Conservation (phyloP, 1,140 invertebrate species). For the Ganaspis sp. region DNA sequence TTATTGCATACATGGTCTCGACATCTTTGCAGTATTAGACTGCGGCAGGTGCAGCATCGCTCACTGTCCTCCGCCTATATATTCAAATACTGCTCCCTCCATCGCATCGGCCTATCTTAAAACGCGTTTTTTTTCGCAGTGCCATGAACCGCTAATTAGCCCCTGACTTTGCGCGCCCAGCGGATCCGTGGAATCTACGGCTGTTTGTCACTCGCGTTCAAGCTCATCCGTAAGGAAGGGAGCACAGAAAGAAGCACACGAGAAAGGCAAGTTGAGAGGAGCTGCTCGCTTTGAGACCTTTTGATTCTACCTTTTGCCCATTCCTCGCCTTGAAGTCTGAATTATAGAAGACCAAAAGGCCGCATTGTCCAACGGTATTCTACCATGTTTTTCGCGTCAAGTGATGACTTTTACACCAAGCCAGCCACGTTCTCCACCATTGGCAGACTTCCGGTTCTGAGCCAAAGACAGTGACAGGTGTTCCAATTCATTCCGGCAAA, state of each 20-base stretch:
- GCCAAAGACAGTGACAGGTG: slow-evolving; percentile 11
- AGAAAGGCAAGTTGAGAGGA: neutral
- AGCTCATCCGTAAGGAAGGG: slow-evolving; percentile 26
- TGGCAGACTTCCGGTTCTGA: slow-evolving; percentile 4
- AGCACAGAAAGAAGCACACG: neutral
- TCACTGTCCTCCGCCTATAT: slow-evolving; percentile 64
- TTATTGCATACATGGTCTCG: neutral
- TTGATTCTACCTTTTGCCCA: slow-evolving; percentile 3
- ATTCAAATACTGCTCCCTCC: slow-evolving; percentile 56
- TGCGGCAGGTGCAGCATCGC: slow-evolving; percentile 68
- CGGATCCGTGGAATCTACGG: slow-evolving; percentile 66
- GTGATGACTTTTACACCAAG: neutral
- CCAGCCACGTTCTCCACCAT: slow-evolving; percentile 5
- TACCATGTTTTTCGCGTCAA: neutral
- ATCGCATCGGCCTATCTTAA: slow-evolving; percentile 12
- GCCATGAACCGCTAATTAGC: slow-evolving; percentile 67
- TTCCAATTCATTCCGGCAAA: neutral
- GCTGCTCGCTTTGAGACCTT: neutral
- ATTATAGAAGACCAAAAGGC: slow-evolving; percentile 7
- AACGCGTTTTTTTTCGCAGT: slow-evolving; percentile 37
- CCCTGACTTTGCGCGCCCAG: slow-evolving; percentile 39
- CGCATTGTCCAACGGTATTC: slow-evolving; percentile 19
- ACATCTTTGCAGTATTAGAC: slow-evolving; percentile 12
- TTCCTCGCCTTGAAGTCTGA: slow-evolving; percentile 19
- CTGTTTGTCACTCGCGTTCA: slow-evolving; percentile 64